These are phyloP conservation scores for Pseudachorutes palmiensis DNA, from an alignment of 1,140 invertebrate species.

Conservation along the genomic window DNA sequence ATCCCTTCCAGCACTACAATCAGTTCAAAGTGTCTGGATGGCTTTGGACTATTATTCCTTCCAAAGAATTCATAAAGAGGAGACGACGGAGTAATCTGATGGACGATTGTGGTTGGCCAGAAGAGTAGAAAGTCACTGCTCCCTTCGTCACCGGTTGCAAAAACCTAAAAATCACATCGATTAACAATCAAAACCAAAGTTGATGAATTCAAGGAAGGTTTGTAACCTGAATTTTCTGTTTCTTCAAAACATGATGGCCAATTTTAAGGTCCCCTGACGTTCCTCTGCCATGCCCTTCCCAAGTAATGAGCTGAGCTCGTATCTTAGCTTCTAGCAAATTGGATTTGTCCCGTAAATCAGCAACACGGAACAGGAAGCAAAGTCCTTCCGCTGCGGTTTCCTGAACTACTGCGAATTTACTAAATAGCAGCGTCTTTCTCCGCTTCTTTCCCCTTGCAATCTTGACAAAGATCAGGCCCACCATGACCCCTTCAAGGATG, in stretches of 20 bases:
- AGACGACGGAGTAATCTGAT: slow-evolving; percentile 71
- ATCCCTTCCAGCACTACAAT: slow-evolving; percentile 84
- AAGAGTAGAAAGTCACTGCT: slow-evolving; percentile 73
- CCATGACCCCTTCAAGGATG: slow-evolving; percentile 67
- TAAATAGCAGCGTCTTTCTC: slow-evolving; percentile 84
- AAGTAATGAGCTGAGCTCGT: slow-evolving; percentile 67
- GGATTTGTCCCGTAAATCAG: slow-evolving; percentile 79
- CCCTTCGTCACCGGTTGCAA: slow-evolving; percentile 56
- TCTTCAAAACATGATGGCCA: slow-evolving; percentile 66
- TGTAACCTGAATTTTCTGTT: slow-evolving; percentile 55
- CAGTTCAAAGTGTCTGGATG: slow-evolving; percentile 64
- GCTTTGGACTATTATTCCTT: not conserved
- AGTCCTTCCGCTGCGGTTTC: slow-evolving; percentile 70
- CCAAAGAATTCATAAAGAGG: slow-evolving; percentile 67
- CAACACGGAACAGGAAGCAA: slow-evolving; percentile 83
- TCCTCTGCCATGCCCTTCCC: slow-evolving; percentile 52
- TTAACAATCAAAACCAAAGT: not conserved
- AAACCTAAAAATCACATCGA: slow-evolving; percentile 7
- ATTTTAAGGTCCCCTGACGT: slow-evolving; percentile 62
- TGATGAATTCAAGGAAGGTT: slow-evolving; percentile 38
- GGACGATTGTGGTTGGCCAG: slow-evolving; percentile 82
- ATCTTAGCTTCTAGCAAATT: slow-evolving; percentile 87
- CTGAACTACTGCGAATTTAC: slow-evolving; percentile 79
- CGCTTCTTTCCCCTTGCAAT: slow-evolving; percentile 84
- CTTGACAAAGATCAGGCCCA: slow-evolving; percentile 81